These are phyloP conservation scores for Tyrannus savana DNA, from an alignment of 2,113 vertebrate genomes.

Conservation along the genomic window DNA sequence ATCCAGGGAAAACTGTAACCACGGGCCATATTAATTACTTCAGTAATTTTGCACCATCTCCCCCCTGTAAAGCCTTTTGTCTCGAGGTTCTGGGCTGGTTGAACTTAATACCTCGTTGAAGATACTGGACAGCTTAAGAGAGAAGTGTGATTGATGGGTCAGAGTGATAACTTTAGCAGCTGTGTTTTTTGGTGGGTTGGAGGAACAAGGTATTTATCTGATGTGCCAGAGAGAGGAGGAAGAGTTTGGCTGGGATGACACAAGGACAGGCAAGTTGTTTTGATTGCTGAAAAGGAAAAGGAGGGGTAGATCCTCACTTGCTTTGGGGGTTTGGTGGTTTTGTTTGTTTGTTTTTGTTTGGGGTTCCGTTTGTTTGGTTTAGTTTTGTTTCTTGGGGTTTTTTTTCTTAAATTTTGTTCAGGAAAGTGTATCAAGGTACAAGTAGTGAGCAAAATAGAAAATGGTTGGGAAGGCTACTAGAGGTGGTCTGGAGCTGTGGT, in stretches of 20 bases:
- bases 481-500: background rate
- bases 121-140: background rate
- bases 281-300: background rate
- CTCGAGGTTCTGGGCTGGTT: background rate
- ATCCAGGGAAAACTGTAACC: constrained; percentile 13
- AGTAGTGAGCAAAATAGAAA: background rate
- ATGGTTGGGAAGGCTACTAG: background rate
- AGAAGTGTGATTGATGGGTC: constrained; percentile 1
- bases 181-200: background rate
- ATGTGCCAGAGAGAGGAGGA: background rate
- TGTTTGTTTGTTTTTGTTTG: background rate
- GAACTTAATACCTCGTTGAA: background rate
- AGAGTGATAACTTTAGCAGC: constrained; percentile 18
- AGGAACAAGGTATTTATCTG: background rate
- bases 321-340: background rate
- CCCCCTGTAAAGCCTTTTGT: background rate
- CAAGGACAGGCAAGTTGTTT: background rate
- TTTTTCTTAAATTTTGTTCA: background rate
- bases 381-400: background rate
- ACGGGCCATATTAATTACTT: background rate
- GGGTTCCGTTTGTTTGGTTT: too few species aligned
- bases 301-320: background rate
- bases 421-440: background rate
- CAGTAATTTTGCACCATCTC: background rate
- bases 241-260: background rate